phyloP scores from a whole-genome alignment of 2,113 vertebrate genomes.

The Tragelaphus strepsiceros region DNA sequence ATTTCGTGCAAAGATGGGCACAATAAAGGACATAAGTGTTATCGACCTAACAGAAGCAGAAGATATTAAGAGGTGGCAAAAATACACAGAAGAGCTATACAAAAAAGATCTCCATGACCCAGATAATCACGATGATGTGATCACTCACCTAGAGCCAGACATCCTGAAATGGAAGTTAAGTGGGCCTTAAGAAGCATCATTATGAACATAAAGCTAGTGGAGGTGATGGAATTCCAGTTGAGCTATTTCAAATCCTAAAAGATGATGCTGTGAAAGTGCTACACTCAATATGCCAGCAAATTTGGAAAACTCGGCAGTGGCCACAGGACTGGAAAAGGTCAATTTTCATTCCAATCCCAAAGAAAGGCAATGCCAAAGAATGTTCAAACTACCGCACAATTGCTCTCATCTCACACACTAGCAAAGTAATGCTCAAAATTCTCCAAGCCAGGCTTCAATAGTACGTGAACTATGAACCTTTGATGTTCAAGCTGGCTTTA shows the following conservation, averaged over 20 bases:
- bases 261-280: background rate
- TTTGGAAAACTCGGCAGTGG: background rate
- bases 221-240: background rate
- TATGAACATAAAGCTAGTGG: background rate
- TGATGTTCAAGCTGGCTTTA: background rate
- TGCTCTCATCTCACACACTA: background rate
- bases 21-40: background rate
- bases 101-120: background rate
- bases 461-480: rapidly evolving
- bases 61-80: background rate
- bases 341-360: background rate
- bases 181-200: background rate
- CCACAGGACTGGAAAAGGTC: background rate
- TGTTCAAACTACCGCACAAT: rapidly evolving
- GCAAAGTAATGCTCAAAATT: background rate
- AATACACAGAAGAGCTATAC: background rate
- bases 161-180: background rate
- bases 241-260: background rate
- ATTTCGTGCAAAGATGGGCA: background rate
- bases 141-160: background rate
- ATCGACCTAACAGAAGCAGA: background rate
- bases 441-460: background rate
- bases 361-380: background rate
- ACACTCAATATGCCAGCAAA: background rate
- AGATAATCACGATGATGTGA: background rate